Evolutionary conservation across 2,797 vertebrate species (phyloP).

Genomic region (Alectoris magna): DNA sequence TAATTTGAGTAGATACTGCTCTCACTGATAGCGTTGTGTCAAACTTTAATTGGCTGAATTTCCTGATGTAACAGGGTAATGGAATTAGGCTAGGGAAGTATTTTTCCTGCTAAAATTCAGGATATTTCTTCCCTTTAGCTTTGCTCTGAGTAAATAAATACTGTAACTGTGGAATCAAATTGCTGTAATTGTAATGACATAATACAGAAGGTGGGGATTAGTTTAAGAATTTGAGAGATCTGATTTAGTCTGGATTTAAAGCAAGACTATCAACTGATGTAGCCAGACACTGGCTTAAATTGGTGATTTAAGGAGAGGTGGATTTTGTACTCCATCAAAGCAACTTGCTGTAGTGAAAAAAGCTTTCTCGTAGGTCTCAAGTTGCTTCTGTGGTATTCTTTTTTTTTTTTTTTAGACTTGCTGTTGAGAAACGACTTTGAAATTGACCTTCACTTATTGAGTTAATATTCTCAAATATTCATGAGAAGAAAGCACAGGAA

Average conservation of each 20-base stretch:
- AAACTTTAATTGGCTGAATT: conserved; percentile 12
- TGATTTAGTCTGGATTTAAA: conserved; percentile 44
- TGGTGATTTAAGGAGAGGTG: conserved; percentile 3
- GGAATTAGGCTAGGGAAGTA: neutral
- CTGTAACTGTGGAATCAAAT: conserved; percentile 60
- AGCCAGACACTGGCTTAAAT: neutral
- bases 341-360: conserved; percentile 14
- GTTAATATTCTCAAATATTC: conserved; percentile 16
- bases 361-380: conserved; percentile 21
- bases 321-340: conserved; percentile 20
- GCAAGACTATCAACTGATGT: neutral
- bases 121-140: conserved; percentile 23
- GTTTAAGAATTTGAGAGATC: conserved; percentile 42
- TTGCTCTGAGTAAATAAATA: conserved; percentile 33
- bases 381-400: conserved; percentile 38
- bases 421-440: conserved; percentile 21
- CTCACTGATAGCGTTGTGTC: neutral
- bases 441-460: conserved; percentile 46
- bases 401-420: conserved; percentile 46
- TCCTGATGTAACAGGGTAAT: conserved; percentile 25
- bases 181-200: conserved; percentile 38
- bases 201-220: conserved; percentile 38
- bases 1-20: neutral
- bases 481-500: neutral
- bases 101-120: conserved; percentile 45